phyloP scores from a whole-genome alignment of 1,140 invertebrate genomes.

The Macrosteles quadrilineatus region DNA sequence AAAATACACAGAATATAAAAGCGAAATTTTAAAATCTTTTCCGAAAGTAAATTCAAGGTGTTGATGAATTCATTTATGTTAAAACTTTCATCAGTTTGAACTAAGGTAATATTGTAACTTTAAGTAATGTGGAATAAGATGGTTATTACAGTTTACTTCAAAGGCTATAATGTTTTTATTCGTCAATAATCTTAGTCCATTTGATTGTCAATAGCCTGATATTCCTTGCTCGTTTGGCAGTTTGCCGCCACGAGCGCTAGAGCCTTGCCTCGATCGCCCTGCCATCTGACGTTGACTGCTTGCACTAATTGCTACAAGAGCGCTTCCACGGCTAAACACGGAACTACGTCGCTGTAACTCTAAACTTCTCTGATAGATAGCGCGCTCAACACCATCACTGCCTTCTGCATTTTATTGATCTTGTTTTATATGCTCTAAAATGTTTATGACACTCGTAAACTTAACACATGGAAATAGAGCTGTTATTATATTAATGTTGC shows the following conservation, averaged over 20 bases:
- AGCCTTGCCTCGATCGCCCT: not conserved
- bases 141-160: not conserved
- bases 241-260: not conserved
- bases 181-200: not conserved
- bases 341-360: not conserved
- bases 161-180: not conserved
- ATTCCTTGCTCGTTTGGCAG: too few relatives aligned
- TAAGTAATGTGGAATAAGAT: too few relatives aligned
- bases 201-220: too few relatives aligned
- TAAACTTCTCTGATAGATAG: not conserved
- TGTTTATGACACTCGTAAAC: not conserved
- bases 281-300: not conserved
- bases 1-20: too few relatives aligned
- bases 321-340: not conserved
- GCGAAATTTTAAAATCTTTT: too few relatives aligned
- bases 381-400: not conserved
- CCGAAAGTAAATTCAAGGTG: too few relatives aligned
- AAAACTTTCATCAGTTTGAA: too few relatives aligned
- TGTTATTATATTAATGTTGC: constrained; percentile 1
- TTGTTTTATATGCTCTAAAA: constrained; percentile 13
- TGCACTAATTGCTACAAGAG: not conserved
- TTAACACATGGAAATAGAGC: constrained; percentile 4
- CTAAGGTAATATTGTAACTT: too few relatives aligned
- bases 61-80: too few relatives aligned
- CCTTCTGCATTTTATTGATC: constrained; percentile 14